Evolutionary conservation across 1,140 invertebrate species (phyloP).

Genomic region (Dendrolimus kikuchii): DNA sequence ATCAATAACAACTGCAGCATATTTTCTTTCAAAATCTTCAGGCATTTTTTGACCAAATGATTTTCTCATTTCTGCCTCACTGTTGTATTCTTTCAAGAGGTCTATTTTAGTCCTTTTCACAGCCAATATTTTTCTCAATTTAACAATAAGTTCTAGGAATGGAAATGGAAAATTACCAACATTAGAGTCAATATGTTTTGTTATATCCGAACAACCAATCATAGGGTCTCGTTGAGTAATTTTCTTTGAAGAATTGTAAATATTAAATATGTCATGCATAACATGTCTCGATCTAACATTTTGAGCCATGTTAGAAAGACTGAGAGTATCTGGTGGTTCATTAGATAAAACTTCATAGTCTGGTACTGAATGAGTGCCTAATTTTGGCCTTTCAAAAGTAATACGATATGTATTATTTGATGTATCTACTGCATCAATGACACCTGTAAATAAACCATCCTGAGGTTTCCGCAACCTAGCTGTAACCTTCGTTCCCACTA

Average conservation of each 20-base stretch:
- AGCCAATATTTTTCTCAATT: conserved; percentile 88
- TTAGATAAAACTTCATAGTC: conserved; percentile 97
- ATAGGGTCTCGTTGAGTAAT: conserved; percentile 69
- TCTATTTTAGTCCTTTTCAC: conserved; percentile 89
- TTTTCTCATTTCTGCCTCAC: conserved; percentile 89
- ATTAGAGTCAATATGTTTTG: conserved; percentile 60
- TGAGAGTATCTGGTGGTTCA: conserved; percentile 92
- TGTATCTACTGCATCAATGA: conserved; percentile 97
- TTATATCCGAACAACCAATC: conserved; percentile 65
- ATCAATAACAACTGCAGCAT: conserved; percentile 91
- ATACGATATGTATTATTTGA: conserved; percentile 98
- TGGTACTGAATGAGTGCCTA: conserved; percentile 96
- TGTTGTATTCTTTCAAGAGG: conserved; percentile 90
- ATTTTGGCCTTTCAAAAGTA: conserved; percentile 93
- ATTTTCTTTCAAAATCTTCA: conserved; percentile 91
- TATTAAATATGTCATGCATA: conserved; percentile 60
- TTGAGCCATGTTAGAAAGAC: conserved; percentile 87
- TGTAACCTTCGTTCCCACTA: conserved; percentile 97
- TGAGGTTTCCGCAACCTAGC: conserved; percentile 92
- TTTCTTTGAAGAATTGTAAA: conserved; percentile 43
- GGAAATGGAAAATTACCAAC: conserved; percentile 89
- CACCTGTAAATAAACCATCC: conserved; percentile 97
- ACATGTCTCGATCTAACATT: conserved; percentile 81
- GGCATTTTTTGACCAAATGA: conserved; percentile 84
- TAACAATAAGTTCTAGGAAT: conserved; percentile 89